Base-by-base conservation (phyloP, 2,797 vertebrate genomes). In the Potorous gilbertii region DNA sequence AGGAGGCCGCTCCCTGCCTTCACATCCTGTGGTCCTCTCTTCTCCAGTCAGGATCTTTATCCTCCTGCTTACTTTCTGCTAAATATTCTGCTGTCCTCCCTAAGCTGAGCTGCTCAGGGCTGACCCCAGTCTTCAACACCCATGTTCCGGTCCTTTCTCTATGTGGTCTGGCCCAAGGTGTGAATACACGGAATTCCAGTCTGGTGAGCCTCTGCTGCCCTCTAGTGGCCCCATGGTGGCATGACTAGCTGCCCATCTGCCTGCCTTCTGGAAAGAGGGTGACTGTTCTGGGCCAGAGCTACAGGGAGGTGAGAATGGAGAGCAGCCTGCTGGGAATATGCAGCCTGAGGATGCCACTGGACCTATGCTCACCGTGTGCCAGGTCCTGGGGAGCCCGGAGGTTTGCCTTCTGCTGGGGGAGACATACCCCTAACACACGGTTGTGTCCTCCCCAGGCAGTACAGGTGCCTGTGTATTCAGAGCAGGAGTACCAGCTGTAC, bases 401-500 rank as follows among this genome's bases (percentile, higher is more conserved):
- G 57, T 3, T 31, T 29, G 28, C 57, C 57, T 59, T 2, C 10
- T 31, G 57, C n/a, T n/a, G 57, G 57, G 59, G 59, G 3, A 62
- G 59, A 14, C 4, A 0, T 29, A 31, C 31, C 12, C 62, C 62
- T 16, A 21, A 74, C 34, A 74, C 18, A 1, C 5, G 0, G 18
- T 12, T 27, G 21, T 87, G 2, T 50, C 40, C 40, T 12, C 21
- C 24, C 8, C 31, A 99, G 99, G 99, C 99, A 0, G 99, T 99
- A 90, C 99, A 99, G 98, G 99, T 99, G n/a, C 99, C 99, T 0
- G 99, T 99, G 89, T 99, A 99, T 97, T 99, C 99, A 0, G 99
- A 99, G 98, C 99, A 99, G 98, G 99, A 99, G 96, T 99, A 99
- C 98, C 99, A 99, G 98, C 99, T 99, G 98, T 99, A 99, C 98